Evolutionary conservation across 1,140 invertebrate genomes (phyloP).

Genomic region (Drosophila tsacasi): DNA sequence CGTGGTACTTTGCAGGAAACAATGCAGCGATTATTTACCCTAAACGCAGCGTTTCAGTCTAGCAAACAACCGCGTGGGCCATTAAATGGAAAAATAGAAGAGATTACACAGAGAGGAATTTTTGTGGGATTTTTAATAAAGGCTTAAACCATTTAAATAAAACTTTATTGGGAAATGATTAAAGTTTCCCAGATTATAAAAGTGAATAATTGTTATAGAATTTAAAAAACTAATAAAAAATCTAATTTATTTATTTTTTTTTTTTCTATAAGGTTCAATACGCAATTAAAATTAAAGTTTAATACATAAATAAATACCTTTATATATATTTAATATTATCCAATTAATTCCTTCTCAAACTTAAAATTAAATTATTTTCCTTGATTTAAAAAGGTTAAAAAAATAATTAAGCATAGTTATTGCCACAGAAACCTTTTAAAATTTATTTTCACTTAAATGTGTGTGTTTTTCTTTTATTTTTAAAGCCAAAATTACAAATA

Average conservation of each 20-base stretch:
- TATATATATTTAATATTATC: not conserved
- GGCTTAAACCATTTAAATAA: too few species aligned
- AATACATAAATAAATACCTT: not conserved
- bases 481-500: not conserved
- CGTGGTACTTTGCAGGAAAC: conserved; percentile 47
- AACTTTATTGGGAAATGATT: too few species aligned
- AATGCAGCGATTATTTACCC: conserved; percentile 68
- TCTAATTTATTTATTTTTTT: too few species aligned
- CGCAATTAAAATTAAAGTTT: not conserved
- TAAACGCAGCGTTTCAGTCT: conserved; percentile 56
- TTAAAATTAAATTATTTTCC: not conserved
- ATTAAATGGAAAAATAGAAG: conserved; percentile 37
- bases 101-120: conserved; percentile 10
- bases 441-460: accelerated
- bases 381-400: not conserved
- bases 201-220: too few species aligned
- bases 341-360: not conserved
- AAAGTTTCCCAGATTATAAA: not conserved
- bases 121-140: not conserved
- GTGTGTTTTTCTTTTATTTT: not conserved
- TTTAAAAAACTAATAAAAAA: too few species aligned
- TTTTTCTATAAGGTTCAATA: not conserved
- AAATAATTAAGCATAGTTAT: not conserved
- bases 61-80: conserved; percentile 35
- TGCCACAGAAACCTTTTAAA: not conserved